Evolutionary conservation across 1,140 invertebrate genomes (phyloP).

Genomic region (Nymphalis io): DNA sequence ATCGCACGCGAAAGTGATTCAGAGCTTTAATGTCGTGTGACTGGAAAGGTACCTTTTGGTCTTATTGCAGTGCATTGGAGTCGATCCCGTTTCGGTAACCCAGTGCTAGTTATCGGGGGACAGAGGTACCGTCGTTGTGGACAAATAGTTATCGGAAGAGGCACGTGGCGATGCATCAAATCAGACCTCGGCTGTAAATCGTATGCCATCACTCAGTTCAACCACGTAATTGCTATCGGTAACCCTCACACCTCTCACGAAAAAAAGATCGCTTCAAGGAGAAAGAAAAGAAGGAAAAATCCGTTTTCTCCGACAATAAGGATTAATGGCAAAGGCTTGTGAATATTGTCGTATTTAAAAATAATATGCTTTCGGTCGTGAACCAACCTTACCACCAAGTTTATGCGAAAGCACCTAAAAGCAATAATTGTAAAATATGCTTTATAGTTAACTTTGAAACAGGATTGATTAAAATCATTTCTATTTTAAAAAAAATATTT

Average conservation of each 20-base stretch:
- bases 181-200: slow-evolving; percentile 65
- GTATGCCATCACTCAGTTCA: slow-evolving; percentile 50
- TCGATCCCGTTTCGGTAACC: slow-evolving; percentile 60
- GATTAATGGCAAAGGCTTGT: slow-evolving; percentile 1
- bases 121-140: slow-evolving; percentile 55
- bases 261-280: slow-evolving; percentile 35
- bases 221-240: slow-evolving; percentile 44
- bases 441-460: no score
- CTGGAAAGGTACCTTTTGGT: slow-evolving; percentile 38
- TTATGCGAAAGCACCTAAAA: no score
- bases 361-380: not conserved
- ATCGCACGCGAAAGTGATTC: not conserved
- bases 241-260: slow-evolving; percentile 47
- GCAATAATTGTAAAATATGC: no score
- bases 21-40: not conserved
- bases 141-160: slow-evolving; percentile 32
- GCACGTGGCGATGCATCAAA: slow-evolving; percentile 68
- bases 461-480: no score
- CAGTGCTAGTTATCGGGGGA: slow-evolving; percentile 57
- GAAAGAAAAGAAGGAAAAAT: slow-evolving; percentile 20
- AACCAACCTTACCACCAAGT: no score
- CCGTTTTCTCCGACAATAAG: not conserved
- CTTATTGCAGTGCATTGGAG: slow-evolving; percentile 65
- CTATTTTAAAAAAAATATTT: no score
- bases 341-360: not conserved